Evolutionary conservation across 2,797 vertebrate species (phyloP), one percentile per base, ranked within the genome.

Genomic region (Clarias laeviceps): DNA sequence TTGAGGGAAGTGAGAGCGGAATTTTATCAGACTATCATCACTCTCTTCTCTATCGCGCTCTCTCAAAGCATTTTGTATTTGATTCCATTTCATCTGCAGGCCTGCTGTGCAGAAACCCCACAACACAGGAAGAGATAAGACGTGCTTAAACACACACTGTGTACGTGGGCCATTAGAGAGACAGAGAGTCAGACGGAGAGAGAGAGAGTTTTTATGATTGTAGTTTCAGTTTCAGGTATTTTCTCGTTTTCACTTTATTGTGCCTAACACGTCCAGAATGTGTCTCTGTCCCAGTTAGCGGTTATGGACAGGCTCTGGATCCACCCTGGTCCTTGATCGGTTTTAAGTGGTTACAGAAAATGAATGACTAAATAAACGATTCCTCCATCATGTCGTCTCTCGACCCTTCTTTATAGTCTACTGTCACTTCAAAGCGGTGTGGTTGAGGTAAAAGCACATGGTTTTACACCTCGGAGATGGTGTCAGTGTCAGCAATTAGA

Each of bases 71-170:
- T 73, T 83, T 80, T 77, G 83, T 78, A 66, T 78, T 66, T 86
- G 73, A 86, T 86, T 83, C 79, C 34, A 79, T 78, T 86, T 86
- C 64, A 86, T 86, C 81, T 86, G 56, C 29, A 45, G 37, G 34
- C 57, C 81, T 78, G 81, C 81, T 86, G 74, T 72, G 85, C n/a
- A 56, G 76, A 72, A 65, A 84, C 70, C 29, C 77, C 12, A 50
- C 29, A 57, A 66, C 68, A 56, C 32, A 59, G 32, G 59, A 81
- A 74, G 40, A 73, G 70, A 73, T 72, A n/a, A 73, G 29, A 82
- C 24, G 59, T n/a, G 45, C 54, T 22, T 8, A 27, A 12, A 62
- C 81, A 27, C 54, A 61, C 68, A 73, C 72, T 74, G 45, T 64
- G 22, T 40, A 79, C 40, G 32, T 79, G 5, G 61, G 15, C 72